Conservation (phyloP, 2,113 vertebrate species). For the Rhineura floridana region DNA sequence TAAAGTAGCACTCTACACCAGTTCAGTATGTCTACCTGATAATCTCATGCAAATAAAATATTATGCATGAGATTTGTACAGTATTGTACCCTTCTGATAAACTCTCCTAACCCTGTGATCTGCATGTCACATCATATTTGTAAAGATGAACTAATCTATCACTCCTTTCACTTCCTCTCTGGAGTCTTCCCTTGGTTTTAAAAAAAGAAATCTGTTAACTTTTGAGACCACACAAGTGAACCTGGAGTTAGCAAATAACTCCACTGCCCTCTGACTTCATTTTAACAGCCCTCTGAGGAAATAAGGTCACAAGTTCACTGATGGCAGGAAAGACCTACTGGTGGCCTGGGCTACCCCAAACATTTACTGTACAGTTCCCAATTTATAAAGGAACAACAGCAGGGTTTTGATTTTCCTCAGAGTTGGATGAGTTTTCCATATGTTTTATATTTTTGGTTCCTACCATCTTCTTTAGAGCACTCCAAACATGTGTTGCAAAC, state of each 20-base stretch:
- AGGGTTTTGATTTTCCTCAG: constrained; percentile 47
- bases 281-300: constrained; percentile 89
- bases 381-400: constrained; percentile 75
- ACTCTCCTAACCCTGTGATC: background rate
- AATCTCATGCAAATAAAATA: background rate
- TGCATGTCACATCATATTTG: background rate
- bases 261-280: constrained; percentile 91
- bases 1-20: background rate
- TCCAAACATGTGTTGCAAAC: constrained; percentile 76
- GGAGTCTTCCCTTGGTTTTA: constrained; percentile 64
- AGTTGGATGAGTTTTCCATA: constrained; percentile 76
- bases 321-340: constrained; percentile 86
- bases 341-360: constrained; percentile 81
- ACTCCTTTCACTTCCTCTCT: constrained; percentile 45
- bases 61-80: background rate
- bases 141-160: constrained; percentile 44
- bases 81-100: background rate
- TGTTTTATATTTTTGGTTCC: constrained; percentile 74
- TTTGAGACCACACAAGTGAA: constrained; percentile 95
- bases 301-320: constrained; percentile 92
- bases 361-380: constrained; percentile 73
- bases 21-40: background rate
- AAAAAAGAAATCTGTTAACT: constrained; percentile 82
- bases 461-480: constrained; percentile 57
- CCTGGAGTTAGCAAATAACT: constrained; percentile 89